Evolutionary conservation across 1,140 invertebrate genomes (phyloP).

Genomic region (Drosophila kikkawai): DNA sequence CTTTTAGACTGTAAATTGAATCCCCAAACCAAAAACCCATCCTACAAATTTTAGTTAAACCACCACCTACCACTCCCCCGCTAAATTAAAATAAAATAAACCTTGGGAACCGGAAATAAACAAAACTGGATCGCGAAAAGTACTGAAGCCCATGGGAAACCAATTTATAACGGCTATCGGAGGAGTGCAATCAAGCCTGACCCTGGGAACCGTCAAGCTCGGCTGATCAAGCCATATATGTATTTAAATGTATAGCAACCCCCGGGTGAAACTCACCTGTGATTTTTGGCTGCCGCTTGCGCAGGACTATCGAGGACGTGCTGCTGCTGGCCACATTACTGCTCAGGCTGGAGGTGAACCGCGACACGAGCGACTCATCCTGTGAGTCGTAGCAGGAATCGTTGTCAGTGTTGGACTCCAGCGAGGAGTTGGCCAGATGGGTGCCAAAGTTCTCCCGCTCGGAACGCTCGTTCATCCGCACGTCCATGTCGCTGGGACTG

Average conservation of each 20-base stretch:
- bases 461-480: conserved; percentile 72
- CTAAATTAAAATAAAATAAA: not conserved
- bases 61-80: not conserved
- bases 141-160: conserved; percentile 44
- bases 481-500: conserved; percentile 61
- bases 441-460: conserved; percentile 72
- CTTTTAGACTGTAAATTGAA: not conserved
- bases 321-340: conserved; percentile 15
- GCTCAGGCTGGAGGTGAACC: conserved; percentile 51
- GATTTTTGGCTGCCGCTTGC: conserved; percentile 84
- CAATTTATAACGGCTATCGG: conserved; percentile 40
- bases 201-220: conserved; percentile 65
- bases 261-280: conserved; percentile 73
- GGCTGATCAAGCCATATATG: not conserved
- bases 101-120: conserved; percentile 23
- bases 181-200: conserved; percentile 64
- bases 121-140: conserved; percentile 4
- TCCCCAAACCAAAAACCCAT: not conserved
- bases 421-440: conserved; percentile 54
- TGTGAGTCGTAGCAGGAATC: conserved; percentile 76
- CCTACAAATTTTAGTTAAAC: not conserved
- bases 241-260: conserved; percentile 5
- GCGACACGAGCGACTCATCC: conserved; percentile 54
- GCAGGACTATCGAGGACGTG: conserved; percentile 23
- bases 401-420: conserved; percentile 68